Conservation (phyloP, 2,113 vertebrate genomes). For the Oriolus oriolus region DNA sequence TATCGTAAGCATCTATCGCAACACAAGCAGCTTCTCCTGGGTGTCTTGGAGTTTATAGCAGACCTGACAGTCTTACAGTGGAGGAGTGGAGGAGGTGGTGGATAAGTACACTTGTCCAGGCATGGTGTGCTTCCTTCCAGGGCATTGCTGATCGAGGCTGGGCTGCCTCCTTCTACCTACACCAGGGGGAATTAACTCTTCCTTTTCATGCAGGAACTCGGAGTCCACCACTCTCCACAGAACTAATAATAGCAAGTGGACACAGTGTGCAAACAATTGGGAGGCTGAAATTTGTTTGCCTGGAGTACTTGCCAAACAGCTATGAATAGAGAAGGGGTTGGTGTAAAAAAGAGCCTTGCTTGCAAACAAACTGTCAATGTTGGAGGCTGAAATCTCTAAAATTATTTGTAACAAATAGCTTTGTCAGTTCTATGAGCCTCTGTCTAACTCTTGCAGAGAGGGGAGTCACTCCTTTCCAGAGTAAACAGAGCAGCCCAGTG, state of each 20-base stretch:
- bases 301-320: not conserved
- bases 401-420: not conserved
- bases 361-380: not conserved
- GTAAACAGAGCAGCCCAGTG: not conserved
- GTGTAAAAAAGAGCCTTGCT: not conserved
- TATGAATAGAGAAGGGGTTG: not conserved
- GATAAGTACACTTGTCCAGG: not conserved
- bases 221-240: not conserved
- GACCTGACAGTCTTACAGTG: not conserved
- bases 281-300: not conserved
- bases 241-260: not conserved
- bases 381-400: not conserved
- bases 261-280: not conserved
- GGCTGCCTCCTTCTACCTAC: not conserved
- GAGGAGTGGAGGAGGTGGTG: not conserved
- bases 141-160: not conserved
- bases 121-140: not conserved
- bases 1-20: not conserved
- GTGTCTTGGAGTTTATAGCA: not conserved
- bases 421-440: not conserved
- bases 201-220: not conserved
- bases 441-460: not conserved
- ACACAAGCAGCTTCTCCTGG: not conserved
- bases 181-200: not conserved
- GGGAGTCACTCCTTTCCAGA: not conserved